Evolutionary conservation across 1,140 invertebrate genomes (phyloP).

Genomic region (Dicyema japonicum): DNA sequence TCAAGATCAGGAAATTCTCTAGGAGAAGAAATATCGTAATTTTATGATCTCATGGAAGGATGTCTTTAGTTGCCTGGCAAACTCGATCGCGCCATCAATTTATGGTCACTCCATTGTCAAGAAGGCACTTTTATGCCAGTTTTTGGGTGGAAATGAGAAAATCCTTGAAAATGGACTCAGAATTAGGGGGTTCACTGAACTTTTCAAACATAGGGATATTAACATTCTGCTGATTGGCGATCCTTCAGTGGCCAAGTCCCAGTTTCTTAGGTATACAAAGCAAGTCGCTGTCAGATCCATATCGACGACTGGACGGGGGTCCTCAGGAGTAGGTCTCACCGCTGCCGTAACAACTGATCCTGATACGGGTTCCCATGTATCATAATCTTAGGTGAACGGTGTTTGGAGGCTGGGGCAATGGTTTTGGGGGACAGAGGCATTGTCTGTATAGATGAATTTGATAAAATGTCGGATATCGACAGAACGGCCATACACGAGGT

Average conservation of each 20-base stretch:
- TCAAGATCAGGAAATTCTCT: slow-evolving; percentile 51
- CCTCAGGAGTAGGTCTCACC: slow-evolving; percentile 78
- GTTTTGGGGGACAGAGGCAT: slow-evolving; percentile 86
- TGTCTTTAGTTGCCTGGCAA: slow-evolving; percentile 56
- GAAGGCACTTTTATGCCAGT: slow-evolving; percentile 64
- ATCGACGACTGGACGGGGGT: slow-evolving; percentile 71
- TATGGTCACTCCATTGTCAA: slow-evolving; percentile 86
- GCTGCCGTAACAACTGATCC: slow-evolving; percentile 79
- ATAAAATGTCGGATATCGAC: slow-evolving; percentile 99
- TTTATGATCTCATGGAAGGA: slow-evolving; percentile 21
- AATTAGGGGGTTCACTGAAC: slow-evolving; percentile 39
- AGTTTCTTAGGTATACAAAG: slow-evolving; percentile 31
- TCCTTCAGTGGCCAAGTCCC: slow-evolving; percentile 91
- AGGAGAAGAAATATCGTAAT: slow-evolving; percentile 23
- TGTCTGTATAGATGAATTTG: slow-evolving; percentile 97
- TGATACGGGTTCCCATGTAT: slow-evolving; percentile 68
- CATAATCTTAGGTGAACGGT: slow-evolving; percentile 23
- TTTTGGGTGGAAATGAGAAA: slow-evolving; percentile 80
- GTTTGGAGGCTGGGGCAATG: slow-evolving; percentile 89
- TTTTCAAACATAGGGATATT: slow-evolving; percentile 36
- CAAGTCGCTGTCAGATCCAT: slow-evolving; percentile 39
- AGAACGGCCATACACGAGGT: slow-evolving; percentile 94
- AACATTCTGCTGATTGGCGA: slow-evolving; percentile 86
- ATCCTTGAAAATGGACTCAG: slow-evolving; percentile 67
- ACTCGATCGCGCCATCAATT: slow-evolving; percentile 80